A percentile compares a stretch with the other conserved stretches of the same genome.
Evolutionary conservation across 2,797 vertebrate genomes (phyloP).

Genomic region (Dendrocincla fuliginosa): DNA sequence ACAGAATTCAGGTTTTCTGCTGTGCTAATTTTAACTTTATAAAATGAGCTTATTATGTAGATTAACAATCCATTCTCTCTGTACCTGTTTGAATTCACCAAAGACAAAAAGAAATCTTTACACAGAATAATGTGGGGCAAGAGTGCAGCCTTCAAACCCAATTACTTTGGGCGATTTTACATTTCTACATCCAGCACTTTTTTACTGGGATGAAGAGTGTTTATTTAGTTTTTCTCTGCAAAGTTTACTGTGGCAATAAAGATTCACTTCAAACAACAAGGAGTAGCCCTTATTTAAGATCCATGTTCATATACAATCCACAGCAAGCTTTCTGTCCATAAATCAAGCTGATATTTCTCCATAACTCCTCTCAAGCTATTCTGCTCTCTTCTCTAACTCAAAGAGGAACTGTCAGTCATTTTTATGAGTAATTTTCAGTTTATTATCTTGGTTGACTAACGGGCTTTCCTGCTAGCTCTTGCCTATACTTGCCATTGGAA

Average conservation of each 20-base stretch:
- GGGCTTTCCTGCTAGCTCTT: neutral
- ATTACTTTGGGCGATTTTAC: neutral
- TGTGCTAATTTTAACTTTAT: neutral
- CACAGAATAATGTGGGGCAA: neutral
- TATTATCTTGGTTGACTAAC: conserved; percentile 2
- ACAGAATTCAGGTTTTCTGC: rapidly evolving
- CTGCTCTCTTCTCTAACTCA: neutral
- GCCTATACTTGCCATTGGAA: neutral
- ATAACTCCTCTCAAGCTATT: neutral
- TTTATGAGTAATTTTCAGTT: conserved; percentile 40
- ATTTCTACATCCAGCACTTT: neutral
- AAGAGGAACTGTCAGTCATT: neutral
- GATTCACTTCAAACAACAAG: conserved; percentile 2
- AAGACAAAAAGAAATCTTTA: neutral
- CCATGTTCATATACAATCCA: neutral
- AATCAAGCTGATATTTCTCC: conserved; percentile 7
- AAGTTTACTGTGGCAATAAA: conserved; percentile 10
- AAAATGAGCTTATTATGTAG: neutral
- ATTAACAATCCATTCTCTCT: neutral
- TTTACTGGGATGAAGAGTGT: neutral
- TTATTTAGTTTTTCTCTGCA: neutral
- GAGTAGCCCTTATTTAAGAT: neutral
- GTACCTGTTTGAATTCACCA: neutral
- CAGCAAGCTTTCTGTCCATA: neutral
- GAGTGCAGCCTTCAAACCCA: neutral